phyloP scores from a whole-genome alignment of 2,797 vertebrate species.

The Oophaga sylvatica region DNA sequence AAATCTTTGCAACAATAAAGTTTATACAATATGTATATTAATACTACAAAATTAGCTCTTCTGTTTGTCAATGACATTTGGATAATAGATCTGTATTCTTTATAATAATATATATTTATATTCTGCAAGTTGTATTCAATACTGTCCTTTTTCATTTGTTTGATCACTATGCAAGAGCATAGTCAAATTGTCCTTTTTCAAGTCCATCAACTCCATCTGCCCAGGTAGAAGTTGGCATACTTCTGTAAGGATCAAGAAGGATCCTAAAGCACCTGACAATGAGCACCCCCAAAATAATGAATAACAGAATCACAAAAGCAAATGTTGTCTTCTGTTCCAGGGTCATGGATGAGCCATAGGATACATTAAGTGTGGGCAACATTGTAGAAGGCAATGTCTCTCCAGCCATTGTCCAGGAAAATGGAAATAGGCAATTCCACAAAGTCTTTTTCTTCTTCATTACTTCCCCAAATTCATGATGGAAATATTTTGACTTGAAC shows the following conservation, averaged over 20 bases:
- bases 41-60: conserved; percentile 31
- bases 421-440: conserved; percentile 70
- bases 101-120: neutral
- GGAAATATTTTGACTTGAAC: conserved; percentile 33
- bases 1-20: conserved; percentile 18
- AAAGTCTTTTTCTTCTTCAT: conserved; percentile 73
- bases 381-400: conserved; percentile 76
- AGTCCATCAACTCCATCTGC: conserved; percentile 82
- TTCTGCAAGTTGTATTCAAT: neutral
- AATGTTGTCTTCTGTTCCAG: conserved; percentile 87
- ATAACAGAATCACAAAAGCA: conserved; percentile 82
- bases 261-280: conserved; percentile 84
- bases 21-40: neutral
- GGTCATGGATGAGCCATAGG: conserved; percentile 74
- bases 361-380: conserved; percentile 68
- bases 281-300: conserved; percentile 84
- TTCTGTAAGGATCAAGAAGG: conserved; percentile 82
- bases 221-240: conserved; percentile 86
- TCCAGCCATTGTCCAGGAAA: conserved; percentile 78
- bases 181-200: conserved; percentile 87
- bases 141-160: neutral
- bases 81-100: neutral
- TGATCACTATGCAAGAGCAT: conserved; percentile 75
- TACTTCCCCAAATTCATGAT: conserved; percentile 50
- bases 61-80: conserved; percentile 1